A percentile compares a stretch with the other conserved stretches of the same genome.
phyloP scores from a whole-genome alignment of 2,888 invertebrate species.

The Callyntrura guangdongensis region DNA sequence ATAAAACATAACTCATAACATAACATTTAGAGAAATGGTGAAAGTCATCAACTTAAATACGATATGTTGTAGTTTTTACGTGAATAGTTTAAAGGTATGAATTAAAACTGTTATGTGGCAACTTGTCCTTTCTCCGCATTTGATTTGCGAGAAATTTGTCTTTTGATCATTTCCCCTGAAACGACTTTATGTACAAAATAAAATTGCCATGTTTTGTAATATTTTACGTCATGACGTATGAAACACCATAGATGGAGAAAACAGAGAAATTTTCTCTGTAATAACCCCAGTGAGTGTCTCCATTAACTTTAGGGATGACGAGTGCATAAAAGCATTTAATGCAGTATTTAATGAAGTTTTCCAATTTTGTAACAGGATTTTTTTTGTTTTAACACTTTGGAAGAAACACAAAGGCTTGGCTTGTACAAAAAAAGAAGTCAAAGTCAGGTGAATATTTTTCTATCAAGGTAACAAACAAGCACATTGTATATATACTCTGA shows the following conservation, averaged over 20 bases:
- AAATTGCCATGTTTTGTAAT: neutral
- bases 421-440: neutral
- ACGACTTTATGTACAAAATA: neutral
- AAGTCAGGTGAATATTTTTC: neutral
- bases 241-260: conserved; percentile 2
- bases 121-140: too few relatives aligned
- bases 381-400: neutral
- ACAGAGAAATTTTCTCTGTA: neutral
- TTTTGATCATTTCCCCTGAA: neutral
- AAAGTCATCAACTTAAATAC: too few relatives aligned
- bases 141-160: neutral
- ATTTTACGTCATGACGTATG: conserved; percentile 14
- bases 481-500: neutral
- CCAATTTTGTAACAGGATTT: conserved; percentile 14
- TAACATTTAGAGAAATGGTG: too few relatives aligned
- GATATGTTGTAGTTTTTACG: too few relatives aligned
- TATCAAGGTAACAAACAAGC: neutral
- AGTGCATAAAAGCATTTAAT: conserved; percentile 19
- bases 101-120: too few relatives aligned
- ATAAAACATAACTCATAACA: too few relatives aligned
- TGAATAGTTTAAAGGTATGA: too few relatives aligned
- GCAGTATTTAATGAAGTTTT: neutral
- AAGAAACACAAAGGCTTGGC: neutral
- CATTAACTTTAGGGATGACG: neutral
- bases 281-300: neutral